A percentile compares a stretch with the other conserved stretches of the same genome.
Evolutionary conservation across 2,888 invertebrate species (phyloP).

Genomic region (Palloptera scutellata): DNA sequence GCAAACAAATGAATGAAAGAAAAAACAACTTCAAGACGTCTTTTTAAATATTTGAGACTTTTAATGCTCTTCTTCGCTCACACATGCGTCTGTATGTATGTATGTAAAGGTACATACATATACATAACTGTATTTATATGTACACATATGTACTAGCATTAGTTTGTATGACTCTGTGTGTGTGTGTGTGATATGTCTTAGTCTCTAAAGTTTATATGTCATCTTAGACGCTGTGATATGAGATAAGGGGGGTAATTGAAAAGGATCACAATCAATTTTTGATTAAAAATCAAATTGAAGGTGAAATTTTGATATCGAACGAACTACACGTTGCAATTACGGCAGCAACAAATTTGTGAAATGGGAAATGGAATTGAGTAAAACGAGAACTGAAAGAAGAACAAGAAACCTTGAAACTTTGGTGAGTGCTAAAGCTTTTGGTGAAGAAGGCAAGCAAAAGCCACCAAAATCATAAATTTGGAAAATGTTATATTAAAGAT

Average conservation of each 20-base stretch:
- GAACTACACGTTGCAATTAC: too few relatives aligned
- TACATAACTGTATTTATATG: neutral
- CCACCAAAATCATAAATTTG: too few relatives aligned
- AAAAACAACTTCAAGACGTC: neutral
- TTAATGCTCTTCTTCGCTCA: neutral
- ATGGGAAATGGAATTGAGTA: neutral
- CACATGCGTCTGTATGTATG: neutral
- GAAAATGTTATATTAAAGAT: too few relatives aligned
- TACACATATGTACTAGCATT: neutral
- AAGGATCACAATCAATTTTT: conserved; percentile 8
- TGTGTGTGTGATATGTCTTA: neutral
- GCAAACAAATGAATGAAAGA: neutral
- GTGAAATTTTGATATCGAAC: neutral
- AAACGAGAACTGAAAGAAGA: too few relatives aligned
- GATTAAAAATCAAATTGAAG: conserved; percentile 1
- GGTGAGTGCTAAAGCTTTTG: too few relatives aligned
- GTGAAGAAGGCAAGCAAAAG: too few relatives aligned
- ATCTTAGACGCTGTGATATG: conserved; percentile 1
- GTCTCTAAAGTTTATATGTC: neutral
- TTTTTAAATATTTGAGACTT: conserved; percentile 13
- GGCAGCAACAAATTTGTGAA: too few relatives aligned
- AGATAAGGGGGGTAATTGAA: neutral
- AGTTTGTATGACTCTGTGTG: too few relatives aligned
- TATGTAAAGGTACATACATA: neutral
- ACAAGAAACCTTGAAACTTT: too few relatives aligned